phyloP scores from a whole-genome alignment of 2,113 vertebrate species.

The Pseudonaja textilis region DNA sequence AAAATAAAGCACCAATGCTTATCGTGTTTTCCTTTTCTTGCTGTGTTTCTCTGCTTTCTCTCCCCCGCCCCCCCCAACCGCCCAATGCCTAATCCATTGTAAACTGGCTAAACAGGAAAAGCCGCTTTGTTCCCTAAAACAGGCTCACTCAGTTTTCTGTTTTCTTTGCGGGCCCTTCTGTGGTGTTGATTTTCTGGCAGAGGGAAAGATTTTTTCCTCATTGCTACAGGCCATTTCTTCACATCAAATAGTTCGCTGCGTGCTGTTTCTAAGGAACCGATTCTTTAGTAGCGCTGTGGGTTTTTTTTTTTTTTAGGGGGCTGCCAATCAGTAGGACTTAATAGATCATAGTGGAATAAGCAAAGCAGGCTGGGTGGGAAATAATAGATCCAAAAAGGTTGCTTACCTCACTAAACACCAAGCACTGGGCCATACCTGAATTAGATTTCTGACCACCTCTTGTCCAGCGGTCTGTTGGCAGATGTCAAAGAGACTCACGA shows the following conservation, averaged over 20 bases:
- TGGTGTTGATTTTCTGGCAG: not conserved
- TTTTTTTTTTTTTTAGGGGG: not conserved
- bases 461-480: not conserved
- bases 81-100: not conserved
- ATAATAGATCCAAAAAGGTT: not conserved
- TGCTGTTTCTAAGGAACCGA: not conserved
- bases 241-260: not conserved
- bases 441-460: not conserved
- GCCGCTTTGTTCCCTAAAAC: not conserved
- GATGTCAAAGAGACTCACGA: not conserved
- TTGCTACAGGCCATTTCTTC: not conserved
- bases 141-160: not conserved
- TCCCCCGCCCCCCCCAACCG: too few relatives aligned
- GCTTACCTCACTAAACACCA: not conserved
- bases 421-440: not conserved
- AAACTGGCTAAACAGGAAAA: constrained; percentile 13
- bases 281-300: not conserved
- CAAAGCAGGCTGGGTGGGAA: too few relatives aligned
- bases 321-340: not conserved
- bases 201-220: not conserved
- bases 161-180: not conserved
- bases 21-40: not conserved
- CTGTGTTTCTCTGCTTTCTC: not conserved
- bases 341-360: too few relatives aligned
- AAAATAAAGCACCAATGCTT: not conserved